These are phyloP conservation scores for Cairina moschata DNA, from an alignment of 2,113 vertebrate species.

Conservation along the genomic window DNA sequence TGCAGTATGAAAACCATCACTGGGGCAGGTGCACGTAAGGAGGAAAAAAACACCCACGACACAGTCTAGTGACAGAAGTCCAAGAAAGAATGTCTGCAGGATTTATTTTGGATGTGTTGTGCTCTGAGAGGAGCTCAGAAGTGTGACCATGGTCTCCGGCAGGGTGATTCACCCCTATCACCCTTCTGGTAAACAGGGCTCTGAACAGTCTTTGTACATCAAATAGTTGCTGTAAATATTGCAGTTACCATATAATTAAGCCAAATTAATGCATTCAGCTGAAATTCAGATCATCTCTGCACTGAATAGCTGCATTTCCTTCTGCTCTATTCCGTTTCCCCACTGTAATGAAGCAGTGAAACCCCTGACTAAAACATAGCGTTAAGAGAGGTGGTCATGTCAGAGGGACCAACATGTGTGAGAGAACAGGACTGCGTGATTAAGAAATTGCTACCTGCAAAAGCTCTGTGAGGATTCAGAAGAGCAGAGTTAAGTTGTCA, in stretches of 20 bases:
- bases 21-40: background rate
- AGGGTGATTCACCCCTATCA: background rate
- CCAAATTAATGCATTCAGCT: background rate
- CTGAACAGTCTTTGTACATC: background rate
- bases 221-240: background rate
- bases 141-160: background rate
- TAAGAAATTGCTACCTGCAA: background rate
- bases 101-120: background rate
- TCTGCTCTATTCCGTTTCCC: background rate
- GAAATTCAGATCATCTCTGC: background rate
- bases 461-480: background rate
- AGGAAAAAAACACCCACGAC: background rate
- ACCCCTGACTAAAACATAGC: background rate
- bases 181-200: background rate
- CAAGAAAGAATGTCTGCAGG: background rate
- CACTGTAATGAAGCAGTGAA: background rate
- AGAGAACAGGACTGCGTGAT: accelerated
- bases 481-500: background rate
- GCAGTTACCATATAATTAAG: background rate
- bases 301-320: background rate
- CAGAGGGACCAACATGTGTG: background rate
- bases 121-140: background rate
- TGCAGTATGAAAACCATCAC: background rate
- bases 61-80: background rate
- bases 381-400: background rate